These are phyloP conservation scores for Drosophila sordidula DNA, from an alignment of 2,888 invertebrate species.

Conservation along the genomic window DNA sequence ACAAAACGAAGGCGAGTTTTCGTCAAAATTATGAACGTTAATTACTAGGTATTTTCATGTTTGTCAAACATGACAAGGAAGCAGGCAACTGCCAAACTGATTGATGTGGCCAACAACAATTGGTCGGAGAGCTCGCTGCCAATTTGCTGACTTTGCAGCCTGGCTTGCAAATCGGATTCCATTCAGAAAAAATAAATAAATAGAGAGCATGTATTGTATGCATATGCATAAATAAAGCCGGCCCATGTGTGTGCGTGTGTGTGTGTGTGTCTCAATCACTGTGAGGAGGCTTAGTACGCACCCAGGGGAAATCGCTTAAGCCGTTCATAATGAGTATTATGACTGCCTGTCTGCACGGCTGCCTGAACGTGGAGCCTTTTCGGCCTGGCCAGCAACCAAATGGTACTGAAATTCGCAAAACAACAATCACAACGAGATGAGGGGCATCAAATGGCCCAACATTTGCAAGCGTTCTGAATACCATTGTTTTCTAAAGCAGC, in stretches of 20 bases:
- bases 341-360: slow-evolving; percentile 39
- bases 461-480: slow-evolving; percentile 1
- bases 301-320: slow-evolving; percentile 85
- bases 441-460: slow-evolving; percentile 16
- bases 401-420: slow-evolving; percentile 29
- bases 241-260: slow-evolving; percentile 30
- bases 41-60: slow-evolving; percentile 75
- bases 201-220: slow-evolving; percentile 38
- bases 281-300: slow-evolving; percentile 79
- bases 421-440: slow-evolving; percentile 18
- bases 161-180: slow-evolving; percentile 70
- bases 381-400: slow-evolving; percentile 16
- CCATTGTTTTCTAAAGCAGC: neutral
- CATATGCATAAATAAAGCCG: slow-evolving; percentile 56
- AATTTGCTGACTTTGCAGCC: slow-evolving; percentile 66
- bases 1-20: neutral
- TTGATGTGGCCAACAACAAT: slow-evolving; percentile 64
- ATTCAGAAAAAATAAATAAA: slow-evolving; percentile 53
- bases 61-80: slow-evolving; percentile 67
- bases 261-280: slow-evolving; percentile 61
- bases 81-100: slow-evolving; percentile 23
- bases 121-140: slow-evolving; percentile 35
- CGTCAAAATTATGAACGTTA: slow-evolving; percentile 65
- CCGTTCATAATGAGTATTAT: slow-evolving; percentile 85
- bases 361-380: neutral